phyloP scores from a whole-genome alignment of 1,140 invertebrate species.

The Trypoxylus dichotomus region DNA sequence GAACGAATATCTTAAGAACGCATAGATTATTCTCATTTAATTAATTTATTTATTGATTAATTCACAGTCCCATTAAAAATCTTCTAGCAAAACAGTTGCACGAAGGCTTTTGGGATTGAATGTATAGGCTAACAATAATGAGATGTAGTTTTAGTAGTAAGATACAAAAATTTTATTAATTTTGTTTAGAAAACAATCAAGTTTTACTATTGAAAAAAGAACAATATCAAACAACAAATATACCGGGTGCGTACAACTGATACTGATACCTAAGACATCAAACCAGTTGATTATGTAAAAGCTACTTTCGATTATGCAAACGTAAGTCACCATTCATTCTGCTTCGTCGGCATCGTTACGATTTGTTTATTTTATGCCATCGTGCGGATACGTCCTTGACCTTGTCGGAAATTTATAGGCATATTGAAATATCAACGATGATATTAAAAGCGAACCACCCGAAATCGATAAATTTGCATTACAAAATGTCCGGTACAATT shows the following conservation, averaged over 20 bases:
- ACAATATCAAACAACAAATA: no score
- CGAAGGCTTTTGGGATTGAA: no score
- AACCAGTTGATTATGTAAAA: not conserved
- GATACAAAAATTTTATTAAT: no score
- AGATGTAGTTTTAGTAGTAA: no score
- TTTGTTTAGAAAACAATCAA: no score
- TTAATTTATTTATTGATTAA: no score
- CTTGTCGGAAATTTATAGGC: conserved; percentile 9
- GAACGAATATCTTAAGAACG: no score
- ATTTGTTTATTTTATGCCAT: conserved; percentile 10
- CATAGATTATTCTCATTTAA: no score
- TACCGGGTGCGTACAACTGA: not conserved
- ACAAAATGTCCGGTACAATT: conserved; percentile 1
- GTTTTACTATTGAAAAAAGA: no score
- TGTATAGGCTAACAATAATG: no score
- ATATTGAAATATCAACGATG: not conserved
- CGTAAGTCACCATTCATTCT: not conserved
- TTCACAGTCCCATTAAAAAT: no score
- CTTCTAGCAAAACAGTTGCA: no score
- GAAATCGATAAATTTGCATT: conserved; percentile 17
- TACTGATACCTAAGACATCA: not conserved
- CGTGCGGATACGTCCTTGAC: conserved; percentile 14
- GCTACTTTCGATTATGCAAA: not conserved
- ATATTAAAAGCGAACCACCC: not conserved
- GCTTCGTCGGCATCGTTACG: not conserved